Evolutionary conservation across 1,140 invertebrate species (phyloP).

Genomic region (Yoshiicerus persimilis): DNA sequence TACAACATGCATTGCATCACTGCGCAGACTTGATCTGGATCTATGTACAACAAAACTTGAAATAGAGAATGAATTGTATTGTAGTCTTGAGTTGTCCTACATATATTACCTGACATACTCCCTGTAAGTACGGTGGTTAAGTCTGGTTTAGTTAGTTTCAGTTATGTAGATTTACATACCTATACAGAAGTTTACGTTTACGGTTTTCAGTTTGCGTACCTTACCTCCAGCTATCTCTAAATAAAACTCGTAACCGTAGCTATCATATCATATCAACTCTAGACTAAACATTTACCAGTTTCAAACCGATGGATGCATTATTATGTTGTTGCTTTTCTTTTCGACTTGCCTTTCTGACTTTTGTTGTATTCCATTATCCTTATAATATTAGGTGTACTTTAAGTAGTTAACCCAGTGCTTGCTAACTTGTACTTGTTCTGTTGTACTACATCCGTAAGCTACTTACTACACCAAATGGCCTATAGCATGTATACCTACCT

Average conservation of each 20-base stretch:
- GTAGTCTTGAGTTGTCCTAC: neutral
- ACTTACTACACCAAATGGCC: neutral
- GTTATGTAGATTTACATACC: neutral
- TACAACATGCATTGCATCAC: neutral
- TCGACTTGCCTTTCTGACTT: neutral
- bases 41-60: neutral
- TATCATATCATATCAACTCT: constrained; percentile 4
- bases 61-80: neutral
- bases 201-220: neutral
- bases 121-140: neutral
- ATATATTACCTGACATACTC: neutral
- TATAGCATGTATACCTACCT: neutral
- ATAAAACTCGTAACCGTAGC: neutral
- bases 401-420: neutral
- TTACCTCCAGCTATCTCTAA: neutral
- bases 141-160: neutral
- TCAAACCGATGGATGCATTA: neutral
- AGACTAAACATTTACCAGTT: neutral
- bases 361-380: neutral
- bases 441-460: too few relatives aligned
- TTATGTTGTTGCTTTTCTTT: constrained; percentile 8
- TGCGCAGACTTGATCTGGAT: constrained; percentile 1
- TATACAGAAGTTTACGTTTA: neutral
- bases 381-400: neutral
- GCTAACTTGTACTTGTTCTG: too few relatives aligned